phyloP scores from a whole-genome alignment of 2,888 invertebrate genomes.

The Orchesellides sinensis region DNA sequence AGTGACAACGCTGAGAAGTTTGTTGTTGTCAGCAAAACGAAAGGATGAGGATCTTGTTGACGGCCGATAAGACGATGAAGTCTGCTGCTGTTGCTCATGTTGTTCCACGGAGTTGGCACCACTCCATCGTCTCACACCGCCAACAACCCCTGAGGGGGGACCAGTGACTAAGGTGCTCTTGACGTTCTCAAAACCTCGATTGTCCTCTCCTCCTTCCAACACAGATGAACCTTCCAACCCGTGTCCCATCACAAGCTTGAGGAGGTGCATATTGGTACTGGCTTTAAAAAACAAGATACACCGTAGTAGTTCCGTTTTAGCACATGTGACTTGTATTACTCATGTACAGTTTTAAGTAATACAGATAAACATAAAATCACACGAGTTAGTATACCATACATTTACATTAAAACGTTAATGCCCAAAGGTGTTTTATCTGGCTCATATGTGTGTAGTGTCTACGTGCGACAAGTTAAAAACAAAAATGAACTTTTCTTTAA shows the following conservation, averaged over 20 bases:
- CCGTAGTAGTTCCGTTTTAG: background rate
- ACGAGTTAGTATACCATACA: too few species aligned
- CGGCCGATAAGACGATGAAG: conserved; percentile 36
- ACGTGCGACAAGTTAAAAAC: too few species aligned
- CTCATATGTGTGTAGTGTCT: too few species aligned
- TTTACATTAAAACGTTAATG: too few species aligned
- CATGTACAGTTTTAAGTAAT: background rate
- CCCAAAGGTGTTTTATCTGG: too few species aligned
- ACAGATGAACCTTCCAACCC: conserved; percentile 25
- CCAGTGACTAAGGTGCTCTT: conserved; percentile 27
- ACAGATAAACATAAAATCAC: background rate
- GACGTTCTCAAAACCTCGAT: conserved; percentile 16
- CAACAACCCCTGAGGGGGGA: conserved; percentile 58
- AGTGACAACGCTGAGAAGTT: conserved; percentile 60
- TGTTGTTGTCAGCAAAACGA: conserved; percentile 59
- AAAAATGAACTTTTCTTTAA: too few species aligned
- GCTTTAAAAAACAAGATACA: background rate
- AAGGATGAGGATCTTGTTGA: conserved; percentile 58
- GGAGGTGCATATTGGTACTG: conserved; percentile 50
- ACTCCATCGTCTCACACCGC: conserved; percentile 59
- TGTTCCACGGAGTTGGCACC: conserved; percentile 60
- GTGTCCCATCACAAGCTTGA: conserved; percentile 55
- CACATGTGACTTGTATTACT: background rate
- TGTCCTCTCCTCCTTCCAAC: conserved; percentile 24
- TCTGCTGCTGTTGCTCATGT: conserved; percentile 48